Percentiles rank a stretch among this genome's conserved stretches.
These are phyloP conservation scores for Pollenia labialis DNA, from an alignment of 2,888 invertebrate genomes.

Conservation along the genomic window DNA sequence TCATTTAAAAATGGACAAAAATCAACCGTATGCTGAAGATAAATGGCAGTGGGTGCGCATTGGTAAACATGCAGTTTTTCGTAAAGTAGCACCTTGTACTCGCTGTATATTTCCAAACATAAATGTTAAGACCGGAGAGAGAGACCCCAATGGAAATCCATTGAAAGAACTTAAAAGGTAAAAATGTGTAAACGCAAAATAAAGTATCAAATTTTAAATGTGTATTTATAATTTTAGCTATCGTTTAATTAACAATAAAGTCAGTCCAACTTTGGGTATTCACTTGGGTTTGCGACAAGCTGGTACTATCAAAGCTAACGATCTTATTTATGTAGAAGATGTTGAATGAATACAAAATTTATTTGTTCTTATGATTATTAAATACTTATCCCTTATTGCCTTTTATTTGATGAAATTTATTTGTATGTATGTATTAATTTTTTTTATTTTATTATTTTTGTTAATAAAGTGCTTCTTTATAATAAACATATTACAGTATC, in stretches of 20 bases:
- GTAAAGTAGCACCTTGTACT: conserved; percentile 79
- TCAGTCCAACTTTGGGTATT: conserved; percentile 85
- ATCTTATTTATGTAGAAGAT: conserved; percentile 85
- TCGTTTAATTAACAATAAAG: conserved; percentile 76
- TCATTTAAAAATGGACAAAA: conserved; percentile 86
- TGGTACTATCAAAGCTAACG: conserved; percentile 84
- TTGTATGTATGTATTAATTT: conserved; percentile 3
- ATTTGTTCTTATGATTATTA: conserved; percentile 6
- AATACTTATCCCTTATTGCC: conserved; percentile 2
- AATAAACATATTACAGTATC: conserved; percentile 24
- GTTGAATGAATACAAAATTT: conserved; percentile 20
- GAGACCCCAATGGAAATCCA: conserved; percentile 87
- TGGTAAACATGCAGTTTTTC: conserved; percentile 75
- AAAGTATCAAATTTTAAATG: background rate
- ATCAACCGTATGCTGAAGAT: conserved; percentile 88
- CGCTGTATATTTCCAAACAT: conserved; percentile 90
- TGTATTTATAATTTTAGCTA: conserved; percentile 71
- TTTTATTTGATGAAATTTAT: conserved; percentile 14
- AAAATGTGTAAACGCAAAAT: background rate
- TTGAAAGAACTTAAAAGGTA: conserved; percentile 88
- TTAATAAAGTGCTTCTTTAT: conserved; percentile 47
- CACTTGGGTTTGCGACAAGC: conserved; percentile 85
- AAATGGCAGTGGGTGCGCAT: conserved; percentile 89
- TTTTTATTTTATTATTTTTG: background rate
- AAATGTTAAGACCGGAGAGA: conserved; percentile 87